Conservation (phyloP, 2,113 vertebrate species). For the Ariopsis seemanni region DNA sequence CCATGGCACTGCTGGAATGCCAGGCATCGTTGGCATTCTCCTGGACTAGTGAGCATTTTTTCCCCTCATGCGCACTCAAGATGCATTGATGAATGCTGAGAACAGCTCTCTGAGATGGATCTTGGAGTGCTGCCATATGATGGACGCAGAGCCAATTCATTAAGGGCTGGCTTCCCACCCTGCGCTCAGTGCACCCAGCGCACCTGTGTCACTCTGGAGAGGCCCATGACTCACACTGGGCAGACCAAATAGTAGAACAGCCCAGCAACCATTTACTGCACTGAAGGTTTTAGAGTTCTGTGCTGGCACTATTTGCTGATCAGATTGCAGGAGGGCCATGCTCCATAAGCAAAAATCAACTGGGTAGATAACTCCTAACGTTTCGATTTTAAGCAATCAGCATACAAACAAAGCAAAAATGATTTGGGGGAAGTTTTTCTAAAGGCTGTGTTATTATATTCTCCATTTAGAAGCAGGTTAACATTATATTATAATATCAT, state of each 20-base stretch:
- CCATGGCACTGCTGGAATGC: constrained; percentile 24
- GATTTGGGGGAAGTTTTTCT: background rate
- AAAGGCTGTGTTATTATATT: background rate
- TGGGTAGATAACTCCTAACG: background rate
- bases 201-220: constrained; percentile 50
- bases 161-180: constrained; percentile 50
- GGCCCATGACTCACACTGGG: constrained; percentile 34
- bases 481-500: background rate
- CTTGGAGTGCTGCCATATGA: constrained; percentile 50
- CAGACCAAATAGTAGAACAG: background rate
- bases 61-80: constrained; percentile 36
- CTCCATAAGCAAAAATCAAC: constrained; percentile 7
- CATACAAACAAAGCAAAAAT: constrained; percentile 1
- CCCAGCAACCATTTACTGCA: constrained; percentile 31
- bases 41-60: constrained; percentile 52
- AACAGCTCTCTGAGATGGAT: constrained; percentile 40
- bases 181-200: constrained; percentile 32
- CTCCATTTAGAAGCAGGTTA: background rate
- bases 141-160: constrained; percentile 50
- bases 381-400: background rate
- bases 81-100: constrained; percentile 48
- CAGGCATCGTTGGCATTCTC: constrained; percentile 39
- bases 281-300: constrained; percentile 37
- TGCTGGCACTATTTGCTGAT: constrained; percentile 23
- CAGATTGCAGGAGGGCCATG: constrained; percentile 15